Base-by-base conservation (phyloP, 2,113 vertebrate species). In the Mobula hypostoma region DNA sequence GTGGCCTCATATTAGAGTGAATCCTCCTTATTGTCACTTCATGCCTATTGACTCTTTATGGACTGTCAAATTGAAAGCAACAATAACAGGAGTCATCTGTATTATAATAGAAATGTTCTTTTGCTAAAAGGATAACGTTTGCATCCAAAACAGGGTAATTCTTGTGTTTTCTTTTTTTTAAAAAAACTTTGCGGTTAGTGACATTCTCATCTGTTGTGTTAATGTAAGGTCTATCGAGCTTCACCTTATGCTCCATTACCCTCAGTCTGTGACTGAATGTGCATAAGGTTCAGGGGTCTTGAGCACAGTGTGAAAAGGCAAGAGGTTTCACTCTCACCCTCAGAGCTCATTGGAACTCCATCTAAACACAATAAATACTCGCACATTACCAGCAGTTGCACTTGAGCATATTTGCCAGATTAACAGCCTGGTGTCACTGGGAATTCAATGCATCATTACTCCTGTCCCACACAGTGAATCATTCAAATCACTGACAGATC, bases 261-360 rank as follows among this genome's bases (percentile, higher is more conserved):
- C 97, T 97, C 98, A 98, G 98, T 98, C 97, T 97, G 96, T 97
- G 95, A 95, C 96, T 97, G 97, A 97, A 97, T 98, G 96, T 97
- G 96, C 96, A 97, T 96, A 97, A 98, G 98, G 98, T 97, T 97
- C 97, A 97, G 97, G 98, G 97, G 98, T 98, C 98, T 97, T 98
- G 98, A 96, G 96, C 97, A 98, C 97, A 97, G 96, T 97, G 97
- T 98, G 98, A 98, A 98, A 97, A 97, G 97, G 96, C 95, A 95
- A 97, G 96, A 96, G 97, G 96, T 97, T 98, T 98, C 97, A 98
- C 96, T 97, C 97, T 97, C 97, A 98, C 97, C 97, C 98, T 97
- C 97, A 97, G 97, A 98, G 97, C 98, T 98, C 98, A 98, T 98
- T 99, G 98, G 97, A 98, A 98, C 98, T 98, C 98, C 98, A 98